Evolutionary conservation across 2,797 vertebrate genomes (phyloP).

Genomic region (Saxicola maurus): DNA sequence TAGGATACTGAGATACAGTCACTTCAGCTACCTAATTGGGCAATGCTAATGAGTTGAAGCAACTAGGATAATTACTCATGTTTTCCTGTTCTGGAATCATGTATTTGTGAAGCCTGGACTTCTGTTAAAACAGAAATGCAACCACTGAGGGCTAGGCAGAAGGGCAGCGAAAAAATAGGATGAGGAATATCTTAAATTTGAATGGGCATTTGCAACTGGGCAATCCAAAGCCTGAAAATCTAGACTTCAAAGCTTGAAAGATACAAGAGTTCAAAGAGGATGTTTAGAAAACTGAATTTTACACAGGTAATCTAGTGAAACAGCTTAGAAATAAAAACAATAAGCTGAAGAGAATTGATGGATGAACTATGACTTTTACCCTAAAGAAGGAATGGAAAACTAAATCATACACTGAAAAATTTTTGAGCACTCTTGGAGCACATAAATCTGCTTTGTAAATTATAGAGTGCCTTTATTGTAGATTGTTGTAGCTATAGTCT

Average conservation of each 20-base stretch:
- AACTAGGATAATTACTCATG: neutral
- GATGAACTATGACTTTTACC: neutral
- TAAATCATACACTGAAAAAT: neutral
- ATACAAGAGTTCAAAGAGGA: neutral
- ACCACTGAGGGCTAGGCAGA: neutral
- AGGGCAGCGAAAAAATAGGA: fast-evolving
- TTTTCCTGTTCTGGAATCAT: neutral
- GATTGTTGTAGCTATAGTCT: neutral
- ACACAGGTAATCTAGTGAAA: neutral
- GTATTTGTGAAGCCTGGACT: neutral
- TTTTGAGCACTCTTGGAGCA: neutral
- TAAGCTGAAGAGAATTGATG: neutral
- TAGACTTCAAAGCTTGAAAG: neutral
- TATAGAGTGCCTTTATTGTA: neutral
- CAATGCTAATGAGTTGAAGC: neutral
- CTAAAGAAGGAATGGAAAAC: neutral
- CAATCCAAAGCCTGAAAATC: neutral
- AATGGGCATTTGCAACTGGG: neutral
- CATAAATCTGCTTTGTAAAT: neutral
- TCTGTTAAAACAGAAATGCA: neutral
- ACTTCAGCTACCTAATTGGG: neutral
- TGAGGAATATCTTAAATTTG: neutral
- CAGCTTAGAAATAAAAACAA: neutral
- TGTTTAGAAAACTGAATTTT: neutral
- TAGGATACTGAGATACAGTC: neutral